Evolutionary conservation across 2,888 invertebrate genomes (phyloP).

Genomic region (Leucophenga maculata): DNA sequence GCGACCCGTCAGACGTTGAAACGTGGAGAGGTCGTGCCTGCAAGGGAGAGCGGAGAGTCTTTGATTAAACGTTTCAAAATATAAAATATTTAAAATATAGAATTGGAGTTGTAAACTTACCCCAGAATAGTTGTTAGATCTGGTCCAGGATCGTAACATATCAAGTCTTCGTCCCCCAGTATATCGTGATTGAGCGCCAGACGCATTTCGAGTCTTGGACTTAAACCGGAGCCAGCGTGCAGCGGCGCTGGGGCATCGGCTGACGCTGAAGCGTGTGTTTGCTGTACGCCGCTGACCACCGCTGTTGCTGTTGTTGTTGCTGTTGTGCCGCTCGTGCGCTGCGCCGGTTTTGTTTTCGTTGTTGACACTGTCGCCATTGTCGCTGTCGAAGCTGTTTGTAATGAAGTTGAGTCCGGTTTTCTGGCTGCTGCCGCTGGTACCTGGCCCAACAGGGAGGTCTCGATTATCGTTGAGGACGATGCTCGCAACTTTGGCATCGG

Average conservation of each 20-base stretch:
- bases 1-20: slow-evolving; percentile 73
- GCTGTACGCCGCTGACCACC: slow-evolving; percentile 37
- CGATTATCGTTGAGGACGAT: slow-evolving; percentile 69
- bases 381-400: slow-evolving; percentile 70
- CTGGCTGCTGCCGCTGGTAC: slow-evolving; percentile 53
- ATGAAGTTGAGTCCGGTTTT: slow-evolving; percentile 65
- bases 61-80: too few relatives aligned
- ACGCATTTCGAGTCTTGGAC: slow-evolving; percentile 80
- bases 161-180: slow-evolving; percentile 74
- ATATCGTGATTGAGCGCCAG: slow-evolving; percentile 76
- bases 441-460: slow-evolving; percentile 69
- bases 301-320: slow-evolving; percentile 42
- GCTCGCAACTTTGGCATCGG: slow-evolving; percentile 58
- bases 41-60: not conserved
- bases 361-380: slow-evolving; percentile 49
- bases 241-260: slow-evolving; percentile 54
- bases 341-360: slow-evolving; percentile 31
- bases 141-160: slow-evolving; percentile 73
- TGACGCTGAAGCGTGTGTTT: slow-evolving; percentile 43
- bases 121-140: slow-evolving; percentile 73
- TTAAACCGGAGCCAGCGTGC: slow-evolving; percentile 73
- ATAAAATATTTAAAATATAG: too few relatives aligned
- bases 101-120: slow-evolving; percentile 46
- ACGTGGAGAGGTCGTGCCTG: slow-evolving; percentile 73
- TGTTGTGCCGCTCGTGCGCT: slow-evolving; percentile 40